Evolutionary conservation across 2,888 invertebrate species (phyloP).

Genomic region (Calameuta idolon): DNA sequence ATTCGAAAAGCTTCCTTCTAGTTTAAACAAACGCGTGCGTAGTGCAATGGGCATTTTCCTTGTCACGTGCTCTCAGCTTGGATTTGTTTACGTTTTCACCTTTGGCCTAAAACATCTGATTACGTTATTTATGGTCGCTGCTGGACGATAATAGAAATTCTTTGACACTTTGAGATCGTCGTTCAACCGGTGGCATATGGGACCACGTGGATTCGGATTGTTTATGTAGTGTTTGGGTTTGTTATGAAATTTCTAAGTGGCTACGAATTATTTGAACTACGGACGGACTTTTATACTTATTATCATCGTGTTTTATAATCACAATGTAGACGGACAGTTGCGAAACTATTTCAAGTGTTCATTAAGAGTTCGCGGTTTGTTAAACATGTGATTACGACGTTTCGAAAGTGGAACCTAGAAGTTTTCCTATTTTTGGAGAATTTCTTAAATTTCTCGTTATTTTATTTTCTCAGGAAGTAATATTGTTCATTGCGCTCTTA

Average conservation of each 20-base stretch:
- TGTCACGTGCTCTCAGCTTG: constrained; percentile 36
- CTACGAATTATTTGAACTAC: neutral
- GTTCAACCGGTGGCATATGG: neutral
- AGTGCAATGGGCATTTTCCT: constrained; percentile 24
- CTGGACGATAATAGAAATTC: neutral
- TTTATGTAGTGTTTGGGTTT: neutral
- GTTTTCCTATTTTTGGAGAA: neutral
- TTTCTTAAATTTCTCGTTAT: neutral
- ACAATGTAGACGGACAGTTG: neutral
- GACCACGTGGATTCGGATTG: neutral
- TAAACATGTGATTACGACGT: neutral
- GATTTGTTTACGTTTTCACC: neutral
- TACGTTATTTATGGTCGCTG: neutral
- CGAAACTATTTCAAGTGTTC: neutral
- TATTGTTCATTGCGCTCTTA: neutral
- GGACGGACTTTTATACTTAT: neutral
- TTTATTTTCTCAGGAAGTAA: neutral
- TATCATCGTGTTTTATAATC: neutral
- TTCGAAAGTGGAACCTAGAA: neutral
- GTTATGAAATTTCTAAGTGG: neutral
- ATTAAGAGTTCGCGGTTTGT: neutral
- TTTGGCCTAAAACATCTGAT: neutral
- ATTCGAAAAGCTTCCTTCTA: neutral
- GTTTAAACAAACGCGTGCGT: neutral
- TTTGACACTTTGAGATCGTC: neutral